Evolutionary conservation across 2,888 invertebrate genomes (phyloP).

Genomic region (Harpalus rubripes): DNA sequence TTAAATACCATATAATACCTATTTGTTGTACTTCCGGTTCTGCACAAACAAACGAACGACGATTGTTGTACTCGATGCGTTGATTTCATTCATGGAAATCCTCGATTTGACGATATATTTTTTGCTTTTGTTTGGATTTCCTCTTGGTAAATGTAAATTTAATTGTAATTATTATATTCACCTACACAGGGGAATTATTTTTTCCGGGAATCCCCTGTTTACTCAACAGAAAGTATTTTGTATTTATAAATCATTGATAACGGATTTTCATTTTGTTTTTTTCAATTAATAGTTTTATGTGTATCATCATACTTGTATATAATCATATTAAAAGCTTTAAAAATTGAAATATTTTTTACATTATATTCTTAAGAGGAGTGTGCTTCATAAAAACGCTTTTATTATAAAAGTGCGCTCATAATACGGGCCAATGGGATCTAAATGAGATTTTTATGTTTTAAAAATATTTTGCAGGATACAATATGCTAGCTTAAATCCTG

Average conservation of each 20-base stretch:
- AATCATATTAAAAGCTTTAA: no score
- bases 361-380: no score
- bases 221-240: neutral
- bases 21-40: slow-evolving; percentile 13
- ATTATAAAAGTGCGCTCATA: no score
- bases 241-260: neutral
- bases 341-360: no score
- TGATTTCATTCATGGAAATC: slow-evolving; percentile 31
- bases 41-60: slow-evolving; percentile 4
- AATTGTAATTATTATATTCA: slow-evolving; percentile 8
- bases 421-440: no score
- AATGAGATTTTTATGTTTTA: no score
- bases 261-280: neutral
- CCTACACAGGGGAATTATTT: neutral
- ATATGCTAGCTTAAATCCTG: no score
- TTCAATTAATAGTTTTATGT: no score
- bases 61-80: neutral
- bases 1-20: slow-evolving; percentile 19
- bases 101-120: neutral
- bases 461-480: no score
- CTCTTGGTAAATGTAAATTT: slow-evolving; percentile 19
- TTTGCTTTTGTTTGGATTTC: slow-evolving; percentile 21
- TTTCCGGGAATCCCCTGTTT: slow-evolving; percentile 16
- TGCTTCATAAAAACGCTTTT: no score
- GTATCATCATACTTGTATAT: no score